These are phyloP conservation scores for Musca domestica DNA, from an alignment of 1,140 invertebrate species.

Conservation along the genomic window DNA sequence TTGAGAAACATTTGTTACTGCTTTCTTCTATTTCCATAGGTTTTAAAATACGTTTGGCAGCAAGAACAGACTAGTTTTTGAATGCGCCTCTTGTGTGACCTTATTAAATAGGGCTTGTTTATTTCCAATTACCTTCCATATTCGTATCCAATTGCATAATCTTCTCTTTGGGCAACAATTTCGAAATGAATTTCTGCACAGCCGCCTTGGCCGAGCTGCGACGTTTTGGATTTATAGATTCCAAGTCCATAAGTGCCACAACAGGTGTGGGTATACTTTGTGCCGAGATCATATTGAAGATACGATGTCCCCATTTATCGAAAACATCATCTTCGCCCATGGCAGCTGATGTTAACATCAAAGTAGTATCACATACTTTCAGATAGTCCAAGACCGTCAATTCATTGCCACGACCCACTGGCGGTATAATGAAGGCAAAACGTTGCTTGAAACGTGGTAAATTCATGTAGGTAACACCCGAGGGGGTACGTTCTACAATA, in stretches of 20 bases:
- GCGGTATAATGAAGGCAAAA: slow-evolving; percentile 74
- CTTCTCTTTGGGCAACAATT: slow-evolving; percentile 82
- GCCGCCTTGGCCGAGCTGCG: slow-evolving; percentile 71
- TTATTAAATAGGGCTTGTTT: too few species aligned
- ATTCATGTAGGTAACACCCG: slow-evolving; percentile 70
- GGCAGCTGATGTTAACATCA: slow-evolving; percentile 71
- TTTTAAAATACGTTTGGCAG: too few species aligned
- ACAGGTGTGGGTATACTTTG: slow-evolving; percentile 82
- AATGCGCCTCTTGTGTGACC: background rate
- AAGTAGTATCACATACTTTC: slow-evolving; percentile 79
- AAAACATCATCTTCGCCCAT: slow-evolving; percentile 58
- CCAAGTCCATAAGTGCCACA: slow-evolving; percentile 74
- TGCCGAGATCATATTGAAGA: slow-evolving; percentile 70
- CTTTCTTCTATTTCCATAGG: too few species aligned
- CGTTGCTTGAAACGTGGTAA: slow-evolving; percentile 81
- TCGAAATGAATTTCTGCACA: slow-evolving; percentile 72
- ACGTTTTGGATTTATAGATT: slow-evolving; percentile 70
- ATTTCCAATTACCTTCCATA: slow-evolving; percentile 69
- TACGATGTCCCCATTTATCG: slow-evolving; percentile 73
- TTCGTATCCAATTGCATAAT: slow-evolving; percentile 71
- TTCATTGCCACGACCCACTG: slow-evolving; percentile 65
- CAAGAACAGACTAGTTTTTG: too few species aligned
- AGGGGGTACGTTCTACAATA: slow-evolving; percentile 59
- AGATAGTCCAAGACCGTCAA: slow-evolving; percentile 76
- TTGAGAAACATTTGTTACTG: too few species aligned